phyloP scores from a whole-genome alignment of 2,797 vertebrate genomes.

The Lycodopsis pacificus region DNA sequence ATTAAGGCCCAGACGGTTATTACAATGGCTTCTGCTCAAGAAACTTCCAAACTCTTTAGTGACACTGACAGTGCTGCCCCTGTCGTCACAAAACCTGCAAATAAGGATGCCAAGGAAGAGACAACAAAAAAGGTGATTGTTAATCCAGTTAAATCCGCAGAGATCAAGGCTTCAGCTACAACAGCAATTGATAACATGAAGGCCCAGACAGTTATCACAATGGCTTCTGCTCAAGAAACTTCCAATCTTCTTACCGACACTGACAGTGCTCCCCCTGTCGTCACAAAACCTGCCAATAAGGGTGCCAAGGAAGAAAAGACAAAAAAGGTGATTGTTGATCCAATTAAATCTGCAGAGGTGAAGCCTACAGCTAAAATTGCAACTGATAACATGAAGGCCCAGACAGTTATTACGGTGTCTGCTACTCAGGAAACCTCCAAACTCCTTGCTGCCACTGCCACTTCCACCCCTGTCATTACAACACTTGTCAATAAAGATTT shows the following conservation, averaged over 20 bases:
- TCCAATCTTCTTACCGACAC: not conserved
- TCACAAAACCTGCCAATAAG: conserved; percentile 9
- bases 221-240: not conserved
- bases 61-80: not conserved
- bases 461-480: conserved; percentile 3
- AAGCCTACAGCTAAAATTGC: not conserved
- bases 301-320: not conserved
- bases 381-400: not conserved
- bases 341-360: conserved; percentile 10
- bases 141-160: conserved; percentile 19
- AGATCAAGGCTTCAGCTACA: conserved; percentile 4
- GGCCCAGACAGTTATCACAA: not conserved
- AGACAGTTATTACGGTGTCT: not conserved
- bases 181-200: not conserved
- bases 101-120: not conserved
- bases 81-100: conserved; percentile 10
- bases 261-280: not conserved
- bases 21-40: not conserved
- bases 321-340: conserved; percentile 19
- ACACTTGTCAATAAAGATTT: not conserved
- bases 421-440: conserved; percentile 8
- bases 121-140: not conserved
- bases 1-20: not conserved
- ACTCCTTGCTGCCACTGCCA: not conserved
- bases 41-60: not conserved